phyloP scores from a whole-genome alignment of 2,888 invertebrate species.

The Saturnia pavonia region DNA sequence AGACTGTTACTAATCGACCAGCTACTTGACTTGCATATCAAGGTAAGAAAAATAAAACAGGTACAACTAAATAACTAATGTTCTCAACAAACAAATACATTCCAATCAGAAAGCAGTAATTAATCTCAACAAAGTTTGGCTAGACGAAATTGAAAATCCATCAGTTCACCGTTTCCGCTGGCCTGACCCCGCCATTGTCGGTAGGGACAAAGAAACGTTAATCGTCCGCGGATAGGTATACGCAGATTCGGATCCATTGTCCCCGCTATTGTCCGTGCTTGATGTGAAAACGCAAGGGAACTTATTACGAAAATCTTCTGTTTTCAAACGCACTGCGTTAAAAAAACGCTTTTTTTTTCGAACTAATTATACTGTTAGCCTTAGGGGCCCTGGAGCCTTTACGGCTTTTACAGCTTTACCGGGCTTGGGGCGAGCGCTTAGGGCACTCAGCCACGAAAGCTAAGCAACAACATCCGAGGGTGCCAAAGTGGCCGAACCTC shows the following conservation, averaged over 20 bases:
- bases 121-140: slow-evolving; percentile 17
- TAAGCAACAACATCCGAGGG: no score
- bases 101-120: slow-evolving; percentile 1
- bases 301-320: slow-evolving; percentile 38
- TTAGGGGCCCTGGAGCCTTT: no score
- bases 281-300: slow-evolving; percentile 34
- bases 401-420: no score
- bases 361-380: no score
- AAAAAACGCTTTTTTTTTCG: no score
- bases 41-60: no score
- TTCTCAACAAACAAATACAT: slow-evolving; percentile 1
- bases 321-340: slow-evolving; percentile 32
- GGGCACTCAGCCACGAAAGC: no score
- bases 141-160: slow-evolving; percentile 22
- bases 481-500: no score
- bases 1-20: no score
- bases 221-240: slow-evolving; percentile 32
- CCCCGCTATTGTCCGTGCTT: slow-evolving; percentile 33
- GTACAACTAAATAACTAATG: neutral
- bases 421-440: no score
- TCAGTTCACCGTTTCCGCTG: slow-evolving; percentile 9
- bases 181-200: slow-evolving; percentile 22
- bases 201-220: slow-evolving; percentile 35
- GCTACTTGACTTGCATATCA: no score
- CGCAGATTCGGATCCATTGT: slow-evolving; percentile 38